Evolutionary conservation across 2,888 invertebrate species (phyloP).

Genomic region (Pyralis farinalis): DNA sequence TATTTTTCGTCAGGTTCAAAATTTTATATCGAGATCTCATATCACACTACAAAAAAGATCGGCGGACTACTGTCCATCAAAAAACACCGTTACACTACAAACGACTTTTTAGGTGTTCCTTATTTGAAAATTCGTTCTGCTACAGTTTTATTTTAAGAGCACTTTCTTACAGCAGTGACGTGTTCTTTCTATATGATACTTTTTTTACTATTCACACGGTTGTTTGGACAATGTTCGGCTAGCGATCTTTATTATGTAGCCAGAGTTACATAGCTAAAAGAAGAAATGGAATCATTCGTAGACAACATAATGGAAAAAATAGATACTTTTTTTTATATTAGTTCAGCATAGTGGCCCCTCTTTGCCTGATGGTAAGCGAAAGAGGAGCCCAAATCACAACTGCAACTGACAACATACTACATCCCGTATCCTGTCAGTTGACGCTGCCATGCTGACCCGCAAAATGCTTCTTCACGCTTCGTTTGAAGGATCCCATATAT

Average conservation of each 20-base stretch:
- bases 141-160: constrained; percentile 29
- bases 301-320: no score
- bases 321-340: no score
- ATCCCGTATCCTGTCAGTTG: no score
- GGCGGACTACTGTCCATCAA: constrained; percentile 32
- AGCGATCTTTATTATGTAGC: not conserved
- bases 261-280: not conserved
- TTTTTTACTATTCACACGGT: not conserved
- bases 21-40: not conserved
- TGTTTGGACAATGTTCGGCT: constrained; percentile 11
- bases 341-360: no score
- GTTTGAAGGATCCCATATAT: no score
- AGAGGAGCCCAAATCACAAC: no score
- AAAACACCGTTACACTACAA: constrained; percentile 42
- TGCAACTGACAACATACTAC: no score
- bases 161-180: constrained; percentile 22
- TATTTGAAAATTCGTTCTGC: constrained; percentile 52
- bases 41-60: constrained; percentile 26
- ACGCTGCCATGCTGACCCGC: no score
- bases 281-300: no score
- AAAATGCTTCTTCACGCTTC: no score
- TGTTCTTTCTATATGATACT: constrained; percentile 20
- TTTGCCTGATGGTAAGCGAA: no score
- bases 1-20: not conserved
- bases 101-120: constrained; percentile 44